Conservation (phyloP, 2,888 invertebrate species). For the Limulus polyphemus region DNA sequence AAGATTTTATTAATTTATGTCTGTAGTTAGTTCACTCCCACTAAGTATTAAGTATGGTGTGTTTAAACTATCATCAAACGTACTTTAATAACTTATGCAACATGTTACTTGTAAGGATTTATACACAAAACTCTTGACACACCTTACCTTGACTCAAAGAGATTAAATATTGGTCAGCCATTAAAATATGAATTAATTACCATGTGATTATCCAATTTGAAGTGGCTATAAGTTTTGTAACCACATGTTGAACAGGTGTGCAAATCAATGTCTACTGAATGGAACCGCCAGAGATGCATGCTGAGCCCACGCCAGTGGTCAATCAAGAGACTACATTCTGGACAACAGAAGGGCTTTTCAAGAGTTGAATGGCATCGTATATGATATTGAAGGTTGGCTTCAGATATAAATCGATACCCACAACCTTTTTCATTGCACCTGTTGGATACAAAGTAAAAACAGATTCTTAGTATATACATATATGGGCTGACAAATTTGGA, state of each 20-base stretch:
- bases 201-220: constrained; percentile 41
- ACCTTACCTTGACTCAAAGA: not conserved
- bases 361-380: constrained; percentile 45
- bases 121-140: not conserved
- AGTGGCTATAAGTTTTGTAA: constrained; percentile 32
- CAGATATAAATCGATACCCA: constrained; percentile 45
- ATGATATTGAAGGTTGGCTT: constrained; percentile 51
- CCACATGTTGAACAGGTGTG: constrained; percentile 30
- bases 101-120: not conserved
- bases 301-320: constrained; percentile 50
- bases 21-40: too few relatives aligned
- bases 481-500: too few relatives aligned
- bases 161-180: not conserved
- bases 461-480: not conserved
- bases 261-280: constrained; percentile 42
- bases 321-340: constrained; percentile 30
- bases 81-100: not conserved
- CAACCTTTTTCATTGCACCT: constrained; percentile 47
- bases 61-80: too few relatives aligned
- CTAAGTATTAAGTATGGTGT: too few relatives aligned
- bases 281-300: constrained; percentile 54
- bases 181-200: constrained; percentile 5
- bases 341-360: constrained; percentile 30
- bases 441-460: constrained; percentile 1
- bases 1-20: too few relatives aligned